Conservation (phyloP, 2,888 invertebrate genomes). For the Drosophila algonquin region DNA sequence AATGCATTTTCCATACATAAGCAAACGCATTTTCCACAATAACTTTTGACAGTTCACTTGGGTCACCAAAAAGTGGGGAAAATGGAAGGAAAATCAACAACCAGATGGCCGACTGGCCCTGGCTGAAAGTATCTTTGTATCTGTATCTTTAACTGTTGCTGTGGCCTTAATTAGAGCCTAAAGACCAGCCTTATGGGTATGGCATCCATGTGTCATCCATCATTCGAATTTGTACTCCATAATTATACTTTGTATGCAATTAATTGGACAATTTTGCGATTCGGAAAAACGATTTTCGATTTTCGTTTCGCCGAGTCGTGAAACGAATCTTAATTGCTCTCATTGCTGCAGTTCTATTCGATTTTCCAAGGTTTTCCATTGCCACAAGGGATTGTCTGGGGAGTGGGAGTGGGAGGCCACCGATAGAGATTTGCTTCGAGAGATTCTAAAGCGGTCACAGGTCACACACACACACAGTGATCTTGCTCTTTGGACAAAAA, state of each 20-base stretch:
- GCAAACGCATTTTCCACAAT: slow-evolving; percentile 51
- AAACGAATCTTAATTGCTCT: slow-evolving; percentile 28
- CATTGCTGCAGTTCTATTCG: slow-evolving; percentile 15
- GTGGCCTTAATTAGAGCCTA: not conserved
- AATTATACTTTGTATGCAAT: slow-evolving; percentile 23
- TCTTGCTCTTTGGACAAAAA: not conserved
- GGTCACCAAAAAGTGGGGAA: slow-evolving; percentile 14
- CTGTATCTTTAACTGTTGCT: not conserved
- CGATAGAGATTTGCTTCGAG: not conserved
- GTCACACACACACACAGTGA: not conserved
- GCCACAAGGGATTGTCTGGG: slow-evolving; percentile 9
- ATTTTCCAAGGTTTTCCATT: slow-evolving; percentile 10
- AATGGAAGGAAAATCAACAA: slow-evolving; percentile 10
- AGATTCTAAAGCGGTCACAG: not conserved
- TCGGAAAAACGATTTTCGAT: slow-evolving; percentile 40
- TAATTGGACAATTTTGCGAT: slow-evolving; percentile 26
- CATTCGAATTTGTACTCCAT: not conserved
- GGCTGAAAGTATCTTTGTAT: slow-evolving; percentile 10
- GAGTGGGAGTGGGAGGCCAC: not conserved
- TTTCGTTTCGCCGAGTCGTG: slow-evolving; percentile 31
- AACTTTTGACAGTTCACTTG: slow-evolving; percentile 38
- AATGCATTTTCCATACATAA: slow-evolving; percentile 26
- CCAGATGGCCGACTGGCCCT: slow-evolving; percentile 13
- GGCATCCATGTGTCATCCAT: not conserved
- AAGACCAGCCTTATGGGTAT: not conserved